Conservation (phyloP, 2,113 vertebrate genomes). For the Diadophis punctatus region DNA sequence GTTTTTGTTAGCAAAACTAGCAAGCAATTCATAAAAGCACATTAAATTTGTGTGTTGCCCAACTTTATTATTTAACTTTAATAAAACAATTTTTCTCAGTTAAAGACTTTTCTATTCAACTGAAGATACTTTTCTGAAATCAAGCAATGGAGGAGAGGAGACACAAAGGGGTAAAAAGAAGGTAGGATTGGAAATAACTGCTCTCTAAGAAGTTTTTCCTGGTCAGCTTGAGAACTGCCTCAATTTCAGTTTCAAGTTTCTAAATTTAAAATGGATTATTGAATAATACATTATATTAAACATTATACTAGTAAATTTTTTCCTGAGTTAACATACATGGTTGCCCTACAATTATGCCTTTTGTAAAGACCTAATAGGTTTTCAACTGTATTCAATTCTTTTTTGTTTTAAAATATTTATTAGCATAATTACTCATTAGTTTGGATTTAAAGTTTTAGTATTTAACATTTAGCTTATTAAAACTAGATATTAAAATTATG, state of each 20-base stretch:
- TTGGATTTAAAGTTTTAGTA: background rate
- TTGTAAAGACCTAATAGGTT: background rate
- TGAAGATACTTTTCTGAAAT: background rate
- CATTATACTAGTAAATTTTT: background rate
- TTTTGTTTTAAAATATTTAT: constrained; percentile 1
- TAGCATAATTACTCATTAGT: background rate
- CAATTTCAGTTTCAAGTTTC: background rate
- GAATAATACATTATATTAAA: background rate
- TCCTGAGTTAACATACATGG: background rate
- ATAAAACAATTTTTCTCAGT: background rate
- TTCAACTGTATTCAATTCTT: background rate
- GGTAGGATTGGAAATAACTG: background rate
- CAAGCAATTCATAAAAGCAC: background rate
- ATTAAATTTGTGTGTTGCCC: background rate
- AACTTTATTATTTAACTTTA: background rate
- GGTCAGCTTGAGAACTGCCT: background rate
- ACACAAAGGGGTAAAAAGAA: fast-evolving
- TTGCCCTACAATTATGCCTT: background rate
- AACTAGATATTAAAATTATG: background rate
- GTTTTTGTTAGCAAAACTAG: background rate
- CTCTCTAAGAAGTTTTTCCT: background rate
- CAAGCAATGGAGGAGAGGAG: fast-evolving
- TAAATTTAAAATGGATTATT: background rate
- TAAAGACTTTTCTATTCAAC: background rate
- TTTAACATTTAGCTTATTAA: background rate